Evolutionary conservation across 2,797 vertebrate species (phyloP), one percentile per base, ranked within the genome.

Genomic region (Thunnus albacares): DNA sequence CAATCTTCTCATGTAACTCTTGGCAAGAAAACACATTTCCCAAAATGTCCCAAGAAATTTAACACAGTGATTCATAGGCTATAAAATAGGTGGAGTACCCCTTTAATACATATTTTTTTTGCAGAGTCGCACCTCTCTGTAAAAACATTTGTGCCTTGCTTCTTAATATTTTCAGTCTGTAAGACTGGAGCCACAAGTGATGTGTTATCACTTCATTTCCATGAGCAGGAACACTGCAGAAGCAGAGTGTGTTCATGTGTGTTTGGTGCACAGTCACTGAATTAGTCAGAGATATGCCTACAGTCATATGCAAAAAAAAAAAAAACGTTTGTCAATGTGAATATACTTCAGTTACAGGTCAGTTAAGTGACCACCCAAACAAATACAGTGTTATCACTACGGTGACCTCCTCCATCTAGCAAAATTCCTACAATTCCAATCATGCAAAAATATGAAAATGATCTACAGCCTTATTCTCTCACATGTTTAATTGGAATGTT

Each of bases 401-500:
- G 59, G 71, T 82, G 75, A 88, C 80, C 74, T 43, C 75, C 75
- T 83, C 84, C 82, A 70, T 80, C 79, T 80, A 81, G 77, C 58
- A 70, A 51, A 66, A 52, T 71, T 78, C 64, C 65, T 30, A 51
- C 41, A 57, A 79, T 82, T 78, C 51, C 73, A 73, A 70, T 55
- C 77, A 84, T 30, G 62, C 13, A 52, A 61, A 87, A 86, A 84
- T 75, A 71, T 79, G 65, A 84, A 87, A 79, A 80, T 77, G 75
- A 92, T 87, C 67, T 64, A 65, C 67, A 30, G 74, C 22, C 22
- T 17, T 70, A 22, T 81, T 89, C 73, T 69, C 58, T 33, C n/a
- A 2, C 77, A 56, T 41, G 69, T 90, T 89, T 90, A 92, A 94
- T 87, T 90, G 82, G 87, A 92, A 87, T 80, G 87, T 93, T 92